Evolutionary conservation across 2,113 vertebrate genomes (phyloP).

Genomic region (Psilopsiagon aymara): DNA sequence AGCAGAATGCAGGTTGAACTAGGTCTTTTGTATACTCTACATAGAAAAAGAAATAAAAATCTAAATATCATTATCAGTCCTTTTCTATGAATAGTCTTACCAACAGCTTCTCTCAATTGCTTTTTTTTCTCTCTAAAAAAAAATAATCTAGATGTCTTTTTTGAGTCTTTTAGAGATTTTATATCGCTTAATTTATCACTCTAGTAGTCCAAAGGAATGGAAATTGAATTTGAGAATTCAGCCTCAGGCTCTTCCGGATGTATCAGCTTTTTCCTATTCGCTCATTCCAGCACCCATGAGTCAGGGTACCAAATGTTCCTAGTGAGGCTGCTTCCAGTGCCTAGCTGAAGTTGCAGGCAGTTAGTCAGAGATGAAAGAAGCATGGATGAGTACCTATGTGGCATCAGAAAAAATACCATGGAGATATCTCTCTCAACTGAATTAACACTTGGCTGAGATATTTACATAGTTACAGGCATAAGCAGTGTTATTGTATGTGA

Average conservation of each 20-base stretch:
- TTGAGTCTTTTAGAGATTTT: conserved; percentile 21
- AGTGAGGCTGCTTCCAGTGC: conserved; percentile 55
- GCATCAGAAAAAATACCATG: conserved; percentile 52
- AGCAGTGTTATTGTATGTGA: neutral
- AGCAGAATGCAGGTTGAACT: neutral
- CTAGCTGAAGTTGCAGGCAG: conserved; percentile 45
- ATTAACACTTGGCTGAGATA: conserved; percentile 35
- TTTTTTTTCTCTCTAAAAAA: neutral
- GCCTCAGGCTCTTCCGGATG: conserved; percentile 63
- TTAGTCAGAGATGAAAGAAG: conserved; percentile 68
- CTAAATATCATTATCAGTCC: neutral
- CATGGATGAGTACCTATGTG: conserved; percentile 51
- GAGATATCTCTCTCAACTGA: conserved; percentile 33
- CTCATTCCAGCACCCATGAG: conserved; percentile 67
- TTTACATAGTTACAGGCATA: conserved; percentile 45
- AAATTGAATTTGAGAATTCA: conserved; percentile 64
- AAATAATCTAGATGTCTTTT: conserved; percentile 9
- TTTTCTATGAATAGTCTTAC: neutral
- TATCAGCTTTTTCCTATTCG: conserved; percentile 58
- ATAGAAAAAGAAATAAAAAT: neutral
- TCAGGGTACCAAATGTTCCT: conserved; percentile 73
- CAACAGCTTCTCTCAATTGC: neutral
- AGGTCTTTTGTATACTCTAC: neutral
- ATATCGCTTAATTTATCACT: conserved; percentile 6
- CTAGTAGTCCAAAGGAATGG: conserved; percentile 52